Conservation (phyloP, 2,797 vertebrate species). For the Peromyscus nudipes region DNA sequence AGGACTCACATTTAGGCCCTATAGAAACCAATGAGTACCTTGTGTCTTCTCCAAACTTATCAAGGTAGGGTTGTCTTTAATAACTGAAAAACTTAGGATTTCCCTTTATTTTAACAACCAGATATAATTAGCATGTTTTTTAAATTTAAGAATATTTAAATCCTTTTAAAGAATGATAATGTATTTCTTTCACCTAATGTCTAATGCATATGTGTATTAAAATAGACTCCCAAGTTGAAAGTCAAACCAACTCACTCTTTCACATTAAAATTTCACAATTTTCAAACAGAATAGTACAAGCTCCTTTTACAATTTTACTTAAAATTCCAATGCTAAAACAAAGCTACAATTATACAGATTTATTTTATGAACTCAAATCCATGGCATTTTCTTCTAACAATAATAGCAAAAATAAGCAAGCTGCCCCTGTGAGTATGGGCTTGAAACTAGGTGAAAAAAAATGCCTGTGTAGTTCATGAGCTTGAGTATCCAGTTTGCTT, state of each 20-base stretch:
- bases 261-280: neutral
- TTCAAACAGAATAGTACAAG: neutral
- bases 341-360: neutral
- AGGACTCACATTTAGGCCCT: neutral
- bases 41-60: neutral
- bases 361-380: slow-evolving; percentile 22
- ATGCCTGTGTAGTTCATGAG: neutral
- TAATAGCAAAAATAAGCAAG: neutral
- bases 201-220: neutral
- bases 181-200: neutral
- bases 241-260: neutral
- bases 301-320: slow-evolving; percentile 38
- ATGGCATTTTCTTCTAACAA: slow-evolving; percentile 16
- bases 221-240: neutral
- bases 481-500: neutral
- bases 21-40: neutral
- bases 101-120: neutral
- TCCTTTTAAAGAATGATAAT: slow-evolving; percentile 5
- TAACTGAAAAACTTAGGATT: neutral
- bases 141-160: neutral
- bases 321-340: slow-evolving; percentile 2
- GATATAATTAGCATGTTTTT: neutral
- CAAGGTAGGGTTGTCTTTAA: neutral
- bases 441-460: neutral
- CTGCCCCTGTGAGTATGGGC: neutral